Percentiles rank a stretch among this genome's conserved stretches.
These are phyloP conservation scores for Trichonephila clavipes DNA, from an alignment of 1,140 invertebrate species.

Conservation along the genomic window DNA sequence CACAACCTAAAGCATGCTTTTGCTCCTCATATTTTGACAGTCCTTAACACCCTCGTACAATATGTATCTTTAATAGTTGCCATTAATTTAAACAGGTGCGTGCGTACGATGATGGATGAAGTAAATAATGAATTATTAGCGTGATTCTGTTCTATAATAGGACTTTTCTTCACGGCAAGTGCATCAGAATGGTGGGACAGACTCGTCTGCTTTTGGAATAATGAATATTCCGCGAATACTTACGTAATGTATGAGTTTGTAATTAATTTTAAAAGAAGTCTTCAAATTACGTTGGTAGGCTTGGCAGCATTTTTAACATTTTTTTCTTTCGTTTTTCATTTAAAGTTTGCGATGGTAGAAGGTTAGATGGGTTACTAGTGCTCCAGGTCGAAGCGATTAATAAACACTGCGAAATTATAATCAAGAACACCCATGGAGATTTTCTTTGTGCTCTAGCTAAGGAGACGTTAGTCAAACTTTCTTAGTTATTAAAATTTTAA, in stretches of 20 bases:
- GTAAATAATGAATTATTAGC: neutral
- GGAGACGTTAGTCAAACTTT: too few species aligned
- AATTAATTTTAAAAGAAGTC: neutral
- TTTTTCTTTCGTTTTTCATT: neutral
- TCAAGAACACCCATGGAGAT: too few species aligned
- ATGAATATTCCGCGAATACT: neutral
- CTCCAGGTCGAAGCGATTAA: neutral
- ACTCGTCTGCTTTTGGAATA: neutral
- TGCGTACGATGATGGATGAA: neutral
- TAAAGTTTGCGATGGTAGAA: neutral
- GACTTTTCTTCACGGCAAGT: neutral
- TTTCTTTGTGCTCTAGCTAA: too few species aligned
- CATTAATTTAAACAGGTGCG: conserved; percentile 1
- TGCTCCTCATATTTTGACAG: neutral
- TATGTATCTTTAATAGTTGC: neutral
- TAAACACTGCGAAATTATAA: neutral
- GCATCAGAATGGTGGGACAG: neutral
- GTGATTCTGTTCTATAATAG: neutral
- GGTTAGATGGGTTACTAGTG: neutral
- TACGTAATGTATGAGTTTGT: neutral
- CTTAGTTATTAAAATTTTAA: too few species aligned
- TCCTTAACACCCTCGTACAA: neutral
- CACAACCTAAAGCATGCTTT: neutral
- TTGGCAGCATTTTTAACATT: neutral
- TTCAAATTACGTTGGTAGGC: neutral